phyloP scores from a whole-genome alignment of 2,113 vertebrate species.

The Ptychochromis oligacanthus region DNA sequence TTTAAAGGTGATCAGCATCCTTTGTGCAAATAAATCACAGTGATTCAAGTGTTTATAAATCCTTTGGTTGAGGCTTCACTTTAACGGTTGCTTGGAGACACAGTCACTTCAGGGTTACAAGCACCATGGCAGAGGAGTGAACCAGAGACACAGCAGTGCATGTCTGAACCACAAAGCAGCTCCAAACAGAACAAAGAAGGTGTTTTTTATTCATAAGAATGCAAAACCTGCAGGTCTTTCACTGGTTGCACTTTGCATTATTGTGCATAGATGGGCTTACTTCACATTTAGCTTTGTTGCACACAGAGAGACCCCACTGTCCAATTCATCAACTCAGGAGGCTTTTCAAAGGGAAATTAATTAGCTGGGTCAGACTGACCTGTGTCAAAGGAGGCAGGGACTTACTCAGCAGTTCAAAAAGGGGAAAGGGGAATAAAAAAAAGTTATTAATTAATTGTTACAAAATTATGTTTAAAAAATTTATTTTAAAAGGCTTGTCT shows the following conservation, averaged over 20 bases:
- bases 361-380: conserved; percentile 79
- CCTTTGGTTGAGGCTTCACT: conserved; percentile 57
- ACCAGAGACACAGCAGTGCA: conserved; percentile 38
- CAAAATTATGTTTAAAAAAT: too few relatives aligned
- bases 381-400: conserved; percentile 56
- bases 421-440: neutral
- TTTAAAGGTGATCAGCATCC: conserved; percentile 49
- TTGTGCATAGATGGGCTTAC: conserved; percentile 46
- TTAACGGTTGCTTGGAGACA: conserved; percentile 77
- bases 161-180: conserved; percentile 14
- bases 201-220: conserved; percentile 22
- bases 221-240: conserved; percentile 31
- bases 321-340: conserved; percentile 60
- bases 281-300: conserved; percentile 61
- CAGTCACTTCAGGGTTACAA: conserved; percentile 60
- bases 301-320: conserved; percentile 49
- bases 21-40: conserved; percentile 47
- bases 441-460: too few relatives aligned
- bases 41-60: conserved; percentile 66
- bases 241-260: neutral
- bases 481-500: too few relatives aligned
- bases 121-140: conserved; percentile 43
- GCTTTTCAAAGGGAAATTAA: conserved; percentile 71
- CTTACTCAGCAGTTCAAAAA: conserved; percentile 40
- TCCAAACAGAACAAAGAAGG: conserved; percentile 18